Percentiles rank a stretch among this genome's conserved stretches.
phyloP scores from a whole-genome alignment of 2,113 vertebrate species.

The Noctilio leporinus region DNA sequence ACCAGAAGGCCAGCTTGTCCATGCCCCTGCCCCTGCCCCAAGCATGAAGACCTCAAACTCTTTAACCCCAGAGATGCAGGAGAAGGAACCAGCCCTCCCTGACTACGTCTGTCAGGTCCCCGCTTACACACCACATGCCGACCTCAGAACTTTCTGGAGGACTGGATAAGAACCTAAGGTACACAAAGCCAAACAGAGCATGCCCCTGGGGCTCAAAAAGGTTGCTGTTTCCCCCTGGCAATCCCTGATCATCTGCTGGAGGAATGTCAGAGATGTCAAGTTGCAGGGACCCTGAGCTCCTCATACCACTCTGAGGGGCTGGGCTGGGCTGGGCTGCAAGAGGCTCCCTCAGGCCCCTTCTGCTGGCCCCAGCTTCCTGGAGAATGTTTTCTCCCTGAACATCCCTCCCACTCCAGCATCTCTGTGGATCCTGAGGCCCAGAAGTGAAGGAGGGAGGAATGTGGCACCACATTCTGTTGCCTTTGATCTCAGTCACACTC shows the following conservation, averaged over 20 bases:
- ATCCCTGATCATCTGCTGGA: not conserved
- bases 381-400: not conserved
- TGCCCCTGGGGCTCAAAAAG: not conserved
- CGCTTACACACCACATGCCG: not conserved
- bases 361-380: not conserved
- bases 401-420: not conserved
- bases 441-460: not conserved
- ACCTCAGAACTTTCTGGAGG: not conserved
- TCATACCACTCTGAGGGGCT: not conserved
- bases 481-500: slow-evolving; percentile 72
- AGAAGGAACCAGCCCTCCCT: not conserved
- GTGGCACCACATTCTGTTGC: not conserved
- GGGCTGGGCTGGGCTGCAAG: not conserved
- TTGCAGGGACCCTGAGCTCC: not conserved
- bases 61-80: not conserved
- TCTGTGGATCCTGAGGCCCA: not conserved
- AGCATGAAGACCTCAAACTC: not conserved
- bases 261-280: not conserved
- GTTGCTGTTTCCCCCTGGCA: not conserved
- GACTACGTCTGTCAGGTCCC: accelerated
- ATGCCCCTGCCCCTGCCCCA: not conserved
- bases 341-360: not conserved
- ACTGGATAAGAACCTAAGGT: not conserved
- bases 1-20: not conserved
- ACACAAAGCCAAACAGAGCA: not conserved